phyloP scores from a whole-genome alignment of 1,140 invertebrate species.

The Nephila pilipes region DNA sequence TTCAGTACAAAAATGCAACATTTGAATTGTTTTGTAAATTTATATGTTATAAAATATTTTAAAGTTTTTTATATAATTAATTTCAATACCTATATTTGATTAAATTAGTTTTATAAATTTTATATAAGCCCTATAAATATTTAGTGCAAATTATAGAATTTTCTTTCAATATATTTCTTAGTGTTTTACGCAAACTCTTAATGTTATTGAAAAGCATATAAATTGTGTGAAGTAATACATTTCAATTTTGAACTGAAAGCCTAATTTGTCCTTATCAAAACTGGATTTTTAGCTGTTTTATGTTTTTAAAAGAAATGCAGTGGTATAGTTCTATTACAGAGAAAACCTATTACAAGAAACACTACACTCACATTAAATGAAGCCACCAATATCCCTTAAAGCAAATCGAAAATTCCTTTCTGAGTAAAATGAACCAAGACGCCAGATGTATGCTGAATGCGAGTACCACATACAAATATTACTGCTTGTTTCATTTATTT shows the following conservation, averaged over 20 bases:
- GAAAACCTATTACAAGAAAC: conserved; percentile 34
- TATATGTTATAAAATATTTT: too few relatives aligned
- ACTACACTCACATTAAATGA: conserved; percentile 45
- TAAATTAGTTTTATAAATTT: too few relatives aligned
- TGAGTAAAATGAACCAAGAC: conserved; percentile 49
- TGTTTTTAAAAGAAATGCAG: background rate
- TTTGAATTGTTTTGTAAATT: too few relatives aligned
- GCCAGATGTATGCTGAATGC: conserved; percentile 39
- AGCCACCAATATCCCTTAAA: conserved; percentile 41
- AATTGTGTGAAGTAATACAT: background rate
- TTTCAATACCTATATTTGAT: too few relatives aligned
- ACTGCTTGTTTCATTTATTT: conserved; percentile 55
- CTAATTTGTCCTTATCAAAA: background rate
- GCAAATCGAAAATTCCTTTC: conserved; percentile 53
- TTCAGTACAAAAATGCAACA: too few relatives aligned
- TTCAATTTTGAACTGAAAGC: background rate
- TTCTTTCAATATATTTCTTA: too few relatives aligned
- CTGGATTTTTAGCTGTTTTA: background rate
- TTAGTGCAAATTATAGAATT: too few relatives aligned
- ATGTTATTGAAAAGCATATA: too few relatives aligned
- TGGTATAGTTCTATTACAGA: background rate
- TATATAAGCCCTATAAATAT: too few relatives aligned
- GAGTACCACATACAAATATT: conserved; percentile 30
- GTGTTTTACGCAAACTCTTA: too few relatives aligned
- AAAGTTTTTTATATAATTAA: too few relatives aligned